Conservation (phyloP, 2,113 vertebrate species). For the Neogale vison region DNA sequence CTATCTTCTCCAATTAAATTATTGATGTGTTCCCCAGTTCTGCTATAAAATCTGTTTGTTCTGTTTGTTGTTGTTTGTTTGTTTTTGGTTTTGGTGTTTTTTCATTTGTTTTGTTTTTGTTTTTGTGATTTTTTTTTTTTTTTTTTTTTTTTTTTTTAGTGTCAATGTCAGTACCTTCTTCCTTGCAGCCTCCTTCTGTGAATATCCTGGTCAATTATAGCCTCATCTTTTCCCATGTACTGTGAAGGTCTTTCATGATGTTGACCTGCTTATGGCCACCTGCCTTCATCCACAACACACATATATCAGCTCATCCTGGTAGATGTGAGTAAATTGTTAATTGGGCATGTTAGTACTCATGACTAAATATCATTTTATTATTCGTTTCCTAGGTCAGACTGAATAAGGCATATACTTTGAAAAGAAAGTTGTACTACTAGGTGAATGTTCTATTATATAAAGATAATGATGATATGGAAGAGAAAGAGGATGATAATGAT, state of each 20-base stretch:
- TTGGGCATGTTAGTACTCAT: not conserved
- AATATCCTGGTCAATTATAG: not conserved
- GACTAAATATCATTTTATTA: not conserved
- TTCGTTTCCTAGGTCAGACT: not conserved
- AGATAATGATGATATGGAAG: not conserved
- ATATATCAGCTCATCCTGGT: not conserved
- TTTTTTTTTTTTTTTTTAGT: no score
- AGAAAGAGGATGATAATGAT: not conserved
- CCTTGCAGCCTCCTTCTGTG: not conserved
- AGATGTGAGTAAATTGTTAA: not conserved
- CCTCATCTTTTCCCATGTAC: not conserved
- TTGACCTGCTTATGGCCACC: not conserved
- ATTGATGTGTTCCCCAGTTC: not conserved
- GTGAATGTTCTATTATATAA: not conserved
- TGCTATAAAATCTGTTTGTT: not conserved
- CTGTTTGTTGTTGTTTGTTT: no score
- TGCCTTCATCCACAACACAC: not conserved
- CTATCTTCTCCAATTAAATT: not conserved
- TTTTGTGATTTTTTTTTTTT: no score
- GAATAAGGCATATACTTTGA: not conserved
- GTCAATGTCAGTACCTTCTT: not conserved
- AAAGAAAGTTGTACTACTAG: not conserved
- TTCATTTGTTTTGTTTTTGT: no score
- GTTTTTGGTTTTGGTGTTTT: no score
- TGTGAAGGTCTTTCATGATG: not conserved